Base-by-base conservation (phyloP, 2,888 invertebrate genomes). In the Calephelis perditalis region DNA sequence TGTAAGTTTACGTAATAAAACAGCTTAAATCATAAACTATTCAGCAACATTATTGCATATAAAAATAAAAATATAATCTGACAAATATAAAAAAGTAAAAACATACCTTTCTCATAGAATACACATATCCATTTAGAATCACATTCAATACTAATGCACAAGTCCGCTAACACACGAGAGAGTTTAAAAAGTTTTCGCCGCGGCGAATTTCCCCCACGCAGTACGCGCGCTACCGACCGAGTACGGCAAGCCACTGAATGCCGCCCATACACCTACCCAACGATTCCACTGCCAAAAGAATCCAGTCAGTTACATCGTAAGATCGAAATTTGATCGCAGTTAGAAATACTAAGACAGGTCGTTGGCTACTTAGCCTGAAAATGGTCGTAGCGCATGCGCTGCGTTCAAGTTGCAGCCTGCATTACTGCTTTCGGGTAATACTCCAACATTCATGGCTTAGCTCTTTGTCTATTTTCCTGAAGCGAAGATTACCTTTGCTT, bases 321-420 rank as follows among this genome's bases (percentile, higher is more conserved):
- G 88, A 88, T 87, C 86, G 85, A 88, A 87, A 83, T 88, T 89
- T 86, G 86, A 85, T 85, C 84, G 88, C 77, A 84, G 82, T 82
- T 80, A 81, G 79, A 79, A 78, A 79, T 78, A 77, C 79, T 81
- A 82, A 86, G 86, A 83, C 81, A 77, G 79, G 78, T 76, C 79
- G 79, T 77, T 77, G 81, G 82, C 78, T 81, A 79, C 79, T 82
- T 81, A 79, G 77, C 72, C 69, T 68, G 72, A 76, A 56, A 77
- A 77, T 37, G 55, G 15, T 56, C 43, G 52, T 2, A 11, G 56
- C 85, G 78, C 79, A 77, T 82, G 84, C 82, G 82, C 75, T 26
- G 26, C 72, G 75, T 81, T 82, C 82, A 82, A 84, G 82, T 70
- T 70, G 74, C 72, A 71, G 62, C 61, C 62, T 68, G 69, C 70